These are phyloP conservation scores for Salvelinus fontinalis DNA, from an alignment of 2,113 vertebrate genomes.

Conservation along the genomic window DNA sequence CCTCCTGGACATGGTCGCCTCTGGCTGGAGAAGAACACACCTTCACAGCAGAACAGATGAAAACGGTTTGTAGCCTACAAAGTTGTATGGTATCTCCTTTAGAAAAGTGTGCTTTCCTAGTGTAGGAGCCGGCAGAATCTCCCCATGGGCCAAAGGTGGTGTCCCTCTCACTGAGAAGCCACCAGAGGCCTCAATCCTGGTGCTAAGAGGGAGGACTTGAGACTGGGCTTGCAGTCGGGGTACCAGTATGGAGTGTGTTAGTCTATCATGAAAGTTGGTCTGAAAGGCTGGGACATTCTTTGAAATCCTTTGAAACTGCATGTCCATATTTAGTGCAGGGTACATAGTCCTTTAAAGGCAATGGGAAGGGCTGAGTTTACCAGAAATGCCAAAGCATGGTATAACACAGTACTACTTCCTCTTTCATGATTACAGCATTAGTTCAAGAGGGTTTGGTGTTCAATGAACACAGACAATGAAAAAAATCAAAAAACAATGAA, in stretches of 20 bases:
- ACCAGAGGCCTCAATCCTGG: constrained; percentile 51
- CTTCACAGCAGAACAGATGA: not conserved
- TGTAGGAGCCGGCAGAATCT: not conserved
- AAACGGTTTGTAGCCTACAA: not conserved
- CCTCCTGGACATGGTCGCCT: constrained; percentile 68
- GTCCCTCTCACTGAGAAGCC: constrained; percentile 52
- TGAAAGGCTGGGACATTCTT: constrained; percentile 94
- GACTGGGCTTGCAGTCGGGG: constrained; percentile 42
- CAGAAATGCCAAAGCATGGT: constrained; percentile 75
- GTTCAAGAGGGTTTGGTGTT: constrained; percentile 11
- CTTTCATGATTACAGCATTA: constrained; percentile 54
- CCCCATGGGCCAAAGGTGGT: constrained; percentile 27
- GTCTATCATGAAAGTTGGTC: constrained; percentile 76
- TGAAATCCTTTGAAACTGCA: constrained; percentile 88
- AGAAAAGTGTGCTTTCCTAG: not conserved
- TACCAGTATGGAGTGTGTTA: constrained; percentile 60
- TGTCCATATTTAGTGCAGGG: constrained; percentile 96
- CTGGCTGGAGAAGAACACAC: constrained; percentile 1
- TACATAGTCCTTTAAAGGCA: constrained; percentile 97
- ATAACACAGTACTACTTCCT: constrained; percentile 57
- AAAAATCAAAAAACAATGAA: not conserved
- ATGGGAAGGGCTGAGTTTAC: constrained; percentile 79
- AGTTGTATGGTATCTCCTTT: not conserved
- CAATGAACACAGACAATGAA: constrained; percentile 6
- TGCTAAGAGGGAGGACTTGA: constrained; percentile 31